Evolutionary conservation across 1,140 invertebrate species (phyloP).

Genomic region (Drosophila sp.): DNA sequence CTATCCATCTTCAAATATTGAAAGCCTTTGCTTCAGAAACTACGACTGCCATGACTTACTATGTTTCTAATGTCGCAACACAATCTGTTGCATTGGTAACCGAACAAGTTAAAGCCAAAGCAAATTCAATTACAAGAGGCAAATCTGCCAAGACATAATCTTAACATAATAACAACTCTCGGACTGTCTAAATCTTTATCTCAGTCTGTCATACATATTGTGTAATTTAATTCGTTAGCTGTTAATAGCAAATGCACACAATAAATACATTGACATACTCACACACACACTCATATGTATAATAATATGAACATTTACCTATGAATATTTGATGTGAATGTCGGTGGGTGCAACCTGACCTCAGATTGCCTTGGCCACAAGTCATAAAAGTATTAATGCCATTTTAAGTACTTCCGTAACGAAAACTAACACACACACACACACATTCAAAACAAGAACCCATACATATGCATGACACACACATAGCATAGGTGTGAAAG

Average conservation of each 20-base stretch:
- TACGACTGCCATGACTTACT: too few relatives aligned
- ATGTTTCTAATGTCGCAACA: not conserved
- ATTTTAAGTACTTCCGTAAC: conserved; percentile 78
- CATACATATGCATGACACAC: conserved; percentile 34
- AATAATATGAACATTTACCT: conserved; percentile 42
- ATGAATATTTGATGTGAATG: conserved; percentile 72
- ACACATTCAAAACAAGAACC: conserved; percentile 25
- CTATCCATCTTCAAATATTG: too few relatives aligned
- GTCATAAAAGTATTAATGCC: conserved; percentile 81
- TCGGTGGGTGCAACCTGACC: conserved; percentile 69
- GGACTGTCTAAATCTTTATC: not conserved
- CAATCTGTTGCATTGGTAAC: not conserved
- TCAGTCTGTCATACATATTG: not conserved
- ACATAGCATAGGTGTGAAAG: conserved; percentile 7
- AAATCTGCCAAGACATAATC: conserved; percentile 10
- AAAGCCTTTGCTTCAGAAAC: too few relatives aligned
- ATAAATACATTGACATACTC: conserved; percentile 21
- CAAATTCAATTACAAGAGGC: conserved; percentile 26
- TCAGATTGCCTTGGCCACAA: conserved; percentile 76
- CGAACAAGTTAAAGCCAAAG: not conserved
- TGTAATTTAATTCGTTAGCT: conserved; percentile 40
- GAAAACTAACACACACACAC: conserved; percentile 67
- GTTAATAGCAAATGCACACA: conserved; percentile 56
- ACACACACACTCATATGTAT: not conserved
- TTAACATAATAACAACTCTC: conserved; percentile 6